These are phyloP conservation scores for Scaeva pyrastri DNA, from an alignment of 2,888 invertebrate species.

Conservation along the genomic window DNA sequence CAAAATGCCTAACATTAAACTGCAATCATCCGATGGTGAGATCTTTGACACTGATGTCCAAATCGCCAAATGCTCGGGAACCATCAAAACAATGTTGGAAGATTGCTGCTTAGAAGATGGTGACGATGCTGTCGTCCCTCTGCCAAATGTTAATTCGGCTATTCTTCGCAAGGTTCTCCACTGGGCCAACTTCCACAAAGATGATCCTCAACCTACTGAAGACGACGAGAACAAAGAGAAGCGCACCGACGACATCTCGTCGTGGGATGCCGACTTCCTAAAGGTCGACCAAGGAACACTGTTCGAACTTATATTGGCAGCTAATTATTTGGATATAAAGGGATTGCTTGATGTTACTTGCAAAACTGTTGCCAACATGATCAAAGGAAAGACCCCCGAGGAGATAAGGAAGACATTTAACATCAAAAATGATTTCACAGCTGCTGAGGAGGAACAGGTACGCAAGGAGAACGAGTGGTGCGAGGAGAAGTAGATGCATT, in stretches of 20 bases:
- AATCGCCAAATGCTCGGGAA: constrained; percentile 98
- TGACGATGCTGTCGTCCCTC: constrained; percentile 96
- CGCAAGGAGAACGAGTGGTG: constrained; percentile 97
- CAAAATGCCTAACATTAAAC: constrained; percentile 96
- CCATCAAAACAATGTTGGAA: constrained; percentile 99
- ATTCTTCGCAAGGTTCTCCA: constrained; percentile 97
- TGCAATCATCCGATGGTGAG: constrained; percentile 97
- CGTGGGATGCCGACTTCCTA: constrained; percentile 99
- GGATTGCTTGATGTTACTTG: constrained; percentile 98
- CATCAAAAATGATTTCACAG: constrained; percentile 98
- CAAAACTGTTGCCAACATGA: constrained; percentile 99
- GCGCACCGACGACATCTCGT: constrained; percentile 99
- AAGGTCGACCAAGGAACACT: constrained; percentile 99
- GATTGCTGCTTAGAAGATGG: constrained; percentile 95
- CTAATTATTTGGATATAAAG: constrained; percentile 98
- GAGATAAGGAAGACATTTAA: constrained; percentile 98
- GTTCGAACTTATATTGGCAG: constrained; percentile 97
- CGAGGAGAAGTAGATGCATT: constrained; percentile 80
- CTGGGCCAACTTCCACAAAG: constrained; percentile 97
- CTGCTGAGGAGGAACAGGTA: constrained; percentile 99
- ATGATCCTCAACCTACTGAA: constrained; percentile 97
- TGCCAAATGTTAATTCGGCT: constrained; percentile 98
- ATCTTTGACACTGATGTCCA: constrained; percentile 98
- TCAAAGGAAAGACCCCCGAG: constrained; percentile 98
- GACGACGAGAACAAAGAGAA: constrained; percentile 99